phyloP scores from a whole-genome alignment of 37 sponge, comb jelly and placozoan genomes.

The Axinella damicornis region DNA sequence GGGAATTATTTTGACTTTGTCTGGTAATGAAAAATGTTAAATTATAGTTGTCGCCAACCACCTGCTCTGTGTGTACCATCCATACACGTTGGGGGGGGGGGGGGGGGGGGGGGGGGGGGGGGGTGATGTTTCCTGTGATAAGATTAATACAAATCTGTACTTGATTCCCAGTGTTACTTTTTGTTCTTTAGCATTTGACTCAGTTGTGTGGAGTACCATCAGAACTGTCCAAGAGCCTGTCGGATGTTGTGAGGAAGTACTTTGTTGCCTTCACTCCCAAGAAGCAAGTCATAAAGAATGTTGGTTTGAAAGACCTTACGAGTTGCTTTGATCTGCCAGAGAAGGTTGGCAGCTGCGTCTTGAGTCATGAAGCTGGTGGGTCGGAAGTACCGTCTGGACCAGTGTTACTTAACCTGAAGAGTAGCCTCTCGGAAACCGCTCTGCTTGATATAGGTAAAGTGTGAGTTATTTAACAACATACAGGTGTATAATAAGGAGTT shows the following conservation, averaged over 20 bases:
- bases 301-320: not conserved
- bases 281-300: not conserved
- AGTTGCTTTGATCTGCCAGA: slow-evolving; percentile 32
- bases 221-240: not conserved
- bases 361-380: not conserved
- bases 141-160: too few species aligned
- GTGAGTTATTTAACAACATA: not conserved
- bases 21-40: too few species aligned
- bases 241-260: slow-evolving; percentile 14
- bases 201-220: slow-evolving; percentile 30
- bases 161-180: too few species aligned
- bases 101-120: too few species aligned
- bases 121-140: too few species aligned
- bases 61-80: too few species aligned
- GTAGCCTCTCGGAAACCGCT: not conserved
- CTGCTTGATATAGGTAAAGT: slow-evolving; percentile 21
- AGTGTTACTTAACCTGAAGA: slow-evolving; percentile 4
- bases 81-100: too few species aligned
- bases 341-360: slow-evolving; percentile 18
- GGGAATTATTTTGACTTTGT: too few species aligned
- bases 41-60: too few species aligned
- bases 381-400: not conserved
- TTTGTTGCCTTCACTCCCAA: not conserved
- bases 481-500: not conserved
- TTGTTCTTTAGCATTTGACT: not conserved